Evolutionary conservation across 2,888 invertebrate species (phyloP), one percentile per base, ranked within the genome.

Genomic region (Pristionchus japonicus): DNA sequence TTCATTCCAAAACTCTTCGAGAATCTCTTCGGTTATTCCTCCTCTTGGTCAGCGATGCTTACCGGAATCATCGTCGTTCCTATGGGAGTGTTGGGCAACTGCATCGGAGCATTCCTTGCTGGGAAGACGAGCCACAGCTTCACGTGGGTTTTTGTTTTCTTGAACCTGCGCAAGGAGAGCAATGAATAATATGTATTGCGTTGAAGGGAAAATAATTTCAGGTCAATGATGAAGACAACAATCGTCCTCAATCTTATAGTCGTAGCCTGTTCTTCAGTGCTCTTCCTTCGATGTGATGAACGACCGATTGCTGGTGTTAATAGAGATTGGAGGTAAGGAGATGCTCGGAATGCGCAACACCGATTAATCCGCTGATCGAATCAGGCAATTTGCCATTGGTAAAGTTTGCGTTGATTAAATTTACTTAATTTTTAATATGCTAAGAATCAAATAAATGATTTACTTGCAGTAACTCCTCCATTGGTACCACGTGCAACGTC

Each of bases 1-100:
- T 93, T 93, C 88, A 89, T 93, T 31, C 93, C 93, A 15, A 93
- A 93, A 89, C 88, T 92, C 23, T 80, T 93, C 74, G 92, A 93
- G 67, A 92, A 91, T 15, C 88, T 92, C 40, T 93, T 93, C 67
- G 90, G 91, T 11, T 90, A 91, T 57, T 90, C 91, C 34, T 88
- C 91, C 6, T 89, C 91, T 37, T 67, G 70, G 27, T 89, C 93
- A 3, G 90, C 92, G 64, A 89, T 90, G 11, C 86, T 92, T 4
- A 92, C 92, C n/a, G 92, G 92, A 91, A 74, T 89, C n/a, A 90
- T 92, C 37, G 91, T 92, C 23, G 91, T 92, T 17, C 92, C 92
- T 17, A 90, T 91, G 84, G 92, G 90, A 17, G 89, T 92, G 17
- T n/a, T 89, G 17, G 92, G 91, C 1, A 92, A 89, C 64, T 88